Percentiles rank a stretch among this genome's conserved stretches.
Evolutionary conservation across 2,888 invertebrate species (phyloP).

Genomic region (Conchocele bisecta): DNA sequence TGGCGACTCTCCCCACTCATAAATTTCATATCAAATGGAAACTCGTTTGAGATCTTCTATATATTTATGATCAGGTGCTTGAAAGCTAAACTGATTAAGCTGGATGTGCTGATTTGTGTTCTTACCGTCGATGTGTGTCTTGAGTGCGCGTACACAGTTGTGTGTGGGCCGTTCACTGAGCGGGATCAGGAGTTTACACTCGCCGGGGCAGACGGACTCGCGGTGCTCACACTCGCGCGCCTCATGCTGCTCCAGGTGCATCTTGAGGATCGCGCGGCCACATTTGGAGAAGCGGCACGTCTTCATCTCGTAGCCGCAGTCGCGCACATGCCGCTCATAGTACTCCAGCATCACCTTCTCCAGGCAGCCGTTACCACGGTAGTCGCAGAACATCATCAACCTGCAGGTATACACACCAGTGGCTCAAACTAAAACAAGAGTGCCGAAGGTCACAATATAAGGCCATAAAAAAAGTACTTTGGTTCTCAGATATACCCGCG

Average conservation of each 20-base stretch:
- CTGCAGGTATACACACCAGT: constrained; percentile 39
- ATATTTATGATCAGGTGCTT: no score
- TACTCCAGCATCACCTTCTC: constrained; percentile 68
- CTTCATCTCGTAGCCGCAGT: constrained; percentile 70
- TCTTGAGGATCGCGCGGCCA: constrained; percentile 87
- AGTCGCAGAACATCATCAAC: constrained; percentile 74
- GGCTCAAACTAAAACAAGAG: no score
- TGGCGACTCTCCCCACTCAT: no score
- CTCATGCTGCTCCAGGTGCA: constrained; percentile 98
- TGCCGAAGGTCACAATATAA: no score
- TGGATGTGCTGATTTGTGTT: no score
- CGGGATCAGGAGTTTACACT: constrained; percentile 72
- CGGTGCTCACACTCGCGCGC: constrained; percentile 92
- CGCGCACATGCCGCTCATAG: constrained; percentile 65
- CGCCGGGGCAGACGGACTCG: constrained; percentile 65
- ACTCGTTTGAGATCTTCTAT: no score
- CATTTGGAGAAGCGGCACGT: constrained; percentile 68
- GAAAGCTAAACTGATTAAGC: no score
- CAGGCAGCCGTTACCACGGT: constrained; percentile 70
- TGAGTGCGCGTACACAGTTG: constrained; percentile 69
- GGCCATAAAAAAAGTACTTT: no score
- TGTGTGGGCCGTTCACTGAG: constrained; percentile 60
- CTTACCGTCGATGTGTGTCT: constrained; percentile 66
- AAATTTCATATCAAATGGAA: no score
- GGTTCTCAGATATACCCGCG: no score